Evolutionary conservation across 2,888 invertebrate genomes (phyloP).

Genomic region (Calliphora vomitoria): DNA sequence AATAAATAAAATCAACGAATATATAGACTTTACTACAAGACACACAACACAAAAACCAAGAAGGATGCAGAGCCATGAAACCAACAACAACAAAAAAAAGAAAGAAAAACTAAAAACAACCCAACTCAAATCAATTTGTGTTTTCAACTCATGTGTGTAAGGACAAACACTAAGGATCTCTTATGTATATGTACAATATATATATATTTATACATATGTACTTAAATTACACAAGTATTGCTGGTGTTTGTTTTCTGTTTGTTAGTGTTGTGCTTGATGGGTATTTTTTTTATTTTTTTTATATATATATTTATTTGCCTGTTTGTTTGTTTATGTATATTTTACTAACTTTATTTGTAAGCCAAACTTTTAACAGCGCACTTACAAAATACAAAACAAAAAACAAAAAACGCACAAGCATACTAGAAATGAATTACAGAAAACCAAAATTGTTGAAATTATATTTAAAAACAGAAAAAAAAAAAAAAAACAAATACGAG

Average conservation of each 20-base stretch:
- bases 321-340: conserved; percentile 30
- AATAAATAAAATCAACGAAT: conserved; percentile 12
- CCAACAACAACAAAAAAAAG: background rate
- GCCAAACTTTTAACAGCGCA: conserved; percentile 45
- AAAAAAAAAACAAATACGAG: too few species aligned
- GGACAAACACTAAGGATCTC: conserved; percentile 46
- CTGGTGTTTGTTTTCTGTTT: background rate
- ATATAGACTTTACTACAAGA: background rate
- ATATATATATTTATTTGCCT: background rate
- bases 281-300: background rate
- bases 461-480: background rate
- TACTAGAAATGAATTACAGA: conserved; percentile 22
- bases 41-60: conserved; percentile 19
- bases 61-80: conserved; percentile 11
- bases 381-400: conserved; percentile 1
- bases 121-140: conserved; percentile 46
- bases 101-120: conserved; percentile 9
- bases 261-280: background rate
- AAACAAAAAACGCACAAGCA: too few species aligned
- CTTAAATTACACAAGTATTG: conserved; percentile 37
- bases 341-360: conserved; percentile 59
- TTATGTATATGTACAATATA: background rate
- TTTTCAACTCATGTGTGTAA: conserved; percentile 53
- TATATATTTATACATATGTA: background rate
- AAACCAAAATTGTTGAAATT: conserved; percentile 20